These are phyloP conservation scores for Heliconius hermathena DNA, from an alignment of 1,140 invertebrate species.

Conservation along the genomic window DNA sequence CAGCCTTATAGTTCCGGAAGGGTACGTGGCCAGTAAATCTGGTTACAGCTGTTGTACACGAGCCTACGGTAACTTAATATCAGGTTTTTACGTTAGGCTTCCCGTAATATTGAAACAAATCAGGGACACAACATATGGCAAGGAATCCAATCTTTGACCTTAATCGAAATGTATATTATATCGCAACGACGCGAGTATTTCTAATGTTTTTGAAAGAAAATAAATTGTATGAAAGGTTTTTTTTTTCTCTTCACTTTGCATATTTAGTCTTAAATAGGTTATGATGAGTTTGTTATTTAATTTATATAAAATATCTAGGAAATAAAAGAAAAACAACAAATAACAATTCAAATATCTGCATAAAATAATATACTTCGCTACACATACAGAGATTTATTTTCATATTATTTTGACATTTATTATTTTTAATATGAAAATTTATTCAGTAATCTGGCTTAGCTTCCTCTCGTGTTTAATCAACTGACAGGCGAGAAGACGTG, in stretches of 20 bases:
- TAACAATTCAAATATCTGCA: not conserved
- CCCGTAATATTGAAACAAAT: slow-evolving; percentile 33
- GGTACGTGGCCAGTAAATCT: slow-evolving; percentile 51
- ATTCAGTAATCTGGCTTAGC: slow-evolving; percentile 10
- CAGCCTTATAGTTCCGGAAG: slow-evolving; percentile 51
- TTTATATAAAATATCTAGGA: no score
- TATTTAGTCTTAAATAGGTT: no score
- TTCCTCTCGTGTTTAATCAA: slow-evolving; percentile 17
- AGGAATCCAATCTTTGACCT: slow-evolving; percentile 12
- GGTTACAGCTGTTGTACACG: slow-evolving; percentile 44
- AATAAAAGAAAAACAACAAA: no score
- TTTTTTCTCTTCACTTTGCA: no score
- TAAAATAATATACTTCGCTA: no score
- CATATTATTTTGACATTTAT: not conserved
- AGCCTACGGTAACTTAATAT: slow-evolving; percentile 35
- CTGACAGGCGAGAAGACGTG: slow-evolving; percentile 22
- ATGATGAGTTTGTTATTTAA: no score
- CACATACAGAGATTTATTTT: not conserved
- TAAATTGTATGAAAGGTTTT: not conserved
- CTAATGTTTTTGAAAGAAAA: not conserved
- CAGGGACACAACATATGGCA: slow-evolving; percentile 3
- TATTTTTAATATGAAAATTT: slow-evolving; percentile 15
- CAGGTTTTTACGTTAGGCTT: slow-evolving; percentile 23
- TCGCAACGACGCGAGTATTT: not conserved
- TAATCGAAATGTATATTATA: slow-evolving; percentile 5